Evolutionary conservation across 1,140 invertebrate genomes (phyloP), one percentile per base, ranked within the genome.

Genomic region (Plectrocnemia conspersa): DNA sequence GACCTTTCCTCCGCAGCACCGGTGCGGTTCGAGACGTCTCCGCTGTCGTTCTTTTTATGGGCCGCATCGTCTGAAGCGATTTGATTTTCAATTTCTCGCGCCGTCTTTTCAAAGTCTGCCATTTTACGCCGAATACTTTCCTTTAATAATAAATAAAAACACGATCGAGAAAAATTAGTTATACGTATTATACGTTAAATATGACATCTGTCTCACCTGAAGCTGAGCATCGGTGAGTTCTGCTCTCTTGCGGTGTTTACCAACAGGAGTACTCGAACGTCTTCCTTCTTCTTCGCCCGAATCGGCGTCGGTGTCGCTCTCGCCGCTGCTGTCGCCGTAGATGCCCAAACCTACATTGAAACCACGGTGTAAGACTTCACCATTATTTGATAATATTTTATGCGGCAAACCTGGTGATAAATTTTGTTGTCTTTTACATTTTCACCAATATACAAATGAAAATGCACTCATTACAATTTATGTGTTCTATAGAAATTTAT

Each of bases 271-370:
- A 13, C 54, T 29, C 3, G 47, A 36, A 15, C 50, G 23, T 27
- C 33, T 38, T 3, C 58, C 23, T 9, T 25, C 58, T 33, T 66
- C 65, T n/a, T n/a, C n/a, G n/a, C n/a, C n/a, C 9, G 58, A 58
- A 4, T 70, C 63, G 1, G 64, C 63, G 38, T 68, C 70, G 1
- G 65, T 66, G 5, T 40, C 64, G 48, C 66, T 68, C 3, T 67
- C 67, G 1, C 67, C 70, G 56, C 67, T 71, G 66, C 73, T 75
- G 66, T 71, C 72, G 64, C 73, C 73, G 67, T 75, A 75, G 52
- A 71, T 72, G 47, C 72, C 73, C 52, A 75, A 66, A 41, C 73
- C 73, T 75, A 21, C 11, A 4, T 2, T 27, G 5, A n/a, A 45
- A 45, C n/a, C 15, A 16, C 22, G n/a, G n/a, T n/a, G n/a, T n/a